phyloP scores from a whole-genome alignment of 1,140 invertebrate species.

The Aphis craccivora region DNA sequence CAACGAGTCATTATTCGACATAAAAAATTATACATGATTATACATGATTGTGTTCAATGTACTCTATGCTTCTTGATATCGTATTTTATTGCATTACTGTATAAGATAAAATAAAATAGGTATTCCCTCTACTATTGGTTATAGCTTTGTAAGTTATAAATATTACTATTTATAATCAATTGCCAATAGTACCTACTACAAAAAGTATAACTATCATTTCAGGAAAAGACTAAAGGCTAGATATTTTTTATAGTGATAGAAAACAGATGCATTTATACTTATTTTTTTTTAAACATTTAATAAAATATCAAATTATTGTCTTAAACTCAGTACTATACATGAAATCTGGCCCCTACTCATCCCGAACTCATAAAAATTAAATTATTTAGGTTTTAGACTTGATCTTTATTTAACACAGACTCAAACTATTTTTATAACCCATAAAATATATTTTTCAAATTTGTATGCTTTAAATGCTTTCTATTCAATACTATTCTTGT shows the following conservation, averaged over 20 bases:
- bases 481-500: not conserved
- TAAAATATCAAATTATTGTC: not conserved
- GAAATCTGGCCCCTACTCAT: not conserved
- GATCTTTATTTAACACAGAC: not conserved
- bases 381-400: not conserved
- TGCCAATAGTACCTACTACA: not conserved
- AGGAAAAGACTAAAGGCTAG: not conserved
- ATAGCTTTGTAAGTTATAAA: no score
- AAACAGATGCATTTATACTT: not conserved
- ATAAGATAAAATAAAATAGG: not conserved
- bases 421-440: not conserved
- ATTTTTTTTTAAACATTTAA: not conserved
- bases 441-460: not conserved
- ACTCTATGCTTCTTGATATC: not conserved
- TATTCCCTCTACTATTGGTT: no score
- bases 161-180: not conserved
- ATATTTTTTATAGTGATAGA: not conserved
- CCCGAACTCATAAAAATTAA: not conserved
- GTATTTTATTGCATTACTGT: not conserved
- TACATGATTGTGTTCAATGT: not conserved
- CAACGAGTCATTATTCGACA: not conserved
- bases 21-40: slow-evolving; percentile 3
- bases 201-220: not conserved
- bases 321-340: not conserved
- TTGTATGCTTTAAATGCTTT: not conserved